A percentile compares a stretch with the other conserved stretches of the same genome.
phyloP scores from a whole-genome alignment of 2,888 invertebrate genomes.

The Idaea biselata region DNA sequence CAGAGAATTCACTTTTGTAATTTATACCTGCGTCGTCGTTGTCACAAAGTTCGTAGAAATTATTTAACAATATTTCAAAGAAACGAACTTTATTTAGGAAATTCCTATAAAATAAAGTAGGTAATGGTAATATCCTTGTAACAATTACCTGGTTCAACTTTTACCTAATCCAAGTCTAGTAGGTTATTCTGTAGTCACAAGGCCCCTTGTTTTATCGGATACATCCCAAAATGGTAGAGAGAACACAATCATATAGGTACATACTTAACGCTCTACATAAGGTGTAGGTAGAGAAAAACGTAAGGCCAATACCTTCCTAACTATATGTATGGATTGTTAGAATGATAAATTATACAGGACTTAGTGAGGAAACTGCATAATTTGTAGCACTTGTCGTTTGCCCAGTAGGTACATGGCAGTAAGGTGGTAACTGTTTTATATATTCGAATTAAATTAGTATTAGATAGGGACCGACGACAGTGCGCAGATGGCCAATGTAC shows the following conservation, averaged over 20 bases:
- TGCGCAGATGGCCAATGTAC: background rate
- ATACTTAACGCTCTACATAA: no score
- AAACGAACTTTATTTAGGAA: background rate
- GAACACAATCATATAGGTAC: no score
- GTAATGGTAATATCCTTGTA: background rate
- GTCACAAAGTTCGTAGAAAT: background rate
- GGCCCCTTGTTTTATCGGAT: background rate
- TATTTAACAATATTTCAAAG: background rate
- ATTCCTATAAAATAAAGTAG: background rate
- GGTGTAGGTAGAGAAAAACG: no score
- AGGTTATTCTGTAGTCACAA: background rate
- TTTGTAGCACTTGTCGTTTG: background rate
- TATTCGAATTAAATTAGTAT: background rate
- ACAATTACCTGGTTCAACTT: background rate
- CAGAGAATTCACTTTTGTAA: background rate
- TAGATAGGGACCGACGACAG: background rate
- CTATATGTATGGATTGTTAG: no score
- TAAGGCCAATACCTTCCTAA: no score
- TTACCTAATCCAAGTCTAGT: background rate
- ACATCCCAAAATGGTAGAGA: background rate
- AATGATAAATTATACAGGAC: no score
- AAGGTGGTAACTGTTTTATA: no score
- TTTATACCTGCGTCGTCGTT: background rate
- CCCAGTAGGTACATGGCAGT: background rate
- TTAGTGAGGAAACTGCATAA: no score